Base-by-base conservation (phyloP, 2,113 vertebrate species). In the Sula dactylatra region DNA sequence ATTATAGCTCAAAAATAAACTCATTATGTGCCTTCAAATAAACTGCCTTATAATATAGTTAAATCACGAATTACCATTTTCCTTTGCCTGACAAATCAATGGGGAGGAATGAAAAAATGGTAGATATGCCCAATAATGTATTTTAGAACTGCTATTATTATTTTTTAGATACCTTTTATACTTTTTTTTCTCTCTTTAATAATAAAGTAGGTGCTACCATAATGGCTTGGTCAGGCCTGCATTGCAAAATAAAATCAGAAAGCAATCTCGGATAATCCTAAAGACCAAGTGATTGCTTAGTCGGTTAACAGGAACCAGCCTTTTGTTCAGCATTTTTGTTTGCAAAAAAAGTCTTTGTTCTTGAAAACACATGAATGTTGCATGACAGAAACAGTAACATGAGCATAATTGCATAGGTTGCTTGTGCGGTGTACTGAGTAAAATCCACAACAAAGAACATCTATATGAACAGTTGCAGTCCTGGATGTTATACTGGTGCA, bases 1-100 rank as follows among this genome's bases (percentile, higher is more conserved):
- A 92, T 80, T 93, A 58, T 73, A 61, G 8, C 36, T 89, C 25
- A 67, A 97, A 95, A 96, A 73, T 10, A 91, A 82, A 81, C 19
- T 2, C 52, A 82, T 55, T 69, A 17, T 52, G 20, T 88, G 79
- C 6, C 13, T 73, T 77, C 22, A 96, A 83, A 88, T 76, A 78
- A 93, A 62, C 29, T 76, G 10, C 13, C 14, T 76, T 74, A 72
- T 66, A 36, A 59, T 42, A 61, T 7, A 66, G 20, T 40, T 71
- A 69, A 86, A 76, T 81, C 3, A 65, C 20, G 17, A 86, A 49
- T 88, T 74, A 58, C 52, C 2, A 59, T 61, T 76, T 95, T 64
- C 58, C 32, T 18, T 93, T 82, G 42, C 31, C 65, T 86, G 13
- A 40, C 3, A 93, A 92, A 73, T 79, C 49, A 86, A 73, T 32